A percentile compares a stretch with the other conserved stretches of the same genome.
Conservation (phyloP, 2,113 vertebrate species). For the Mormyrus lacerda region DNA sequence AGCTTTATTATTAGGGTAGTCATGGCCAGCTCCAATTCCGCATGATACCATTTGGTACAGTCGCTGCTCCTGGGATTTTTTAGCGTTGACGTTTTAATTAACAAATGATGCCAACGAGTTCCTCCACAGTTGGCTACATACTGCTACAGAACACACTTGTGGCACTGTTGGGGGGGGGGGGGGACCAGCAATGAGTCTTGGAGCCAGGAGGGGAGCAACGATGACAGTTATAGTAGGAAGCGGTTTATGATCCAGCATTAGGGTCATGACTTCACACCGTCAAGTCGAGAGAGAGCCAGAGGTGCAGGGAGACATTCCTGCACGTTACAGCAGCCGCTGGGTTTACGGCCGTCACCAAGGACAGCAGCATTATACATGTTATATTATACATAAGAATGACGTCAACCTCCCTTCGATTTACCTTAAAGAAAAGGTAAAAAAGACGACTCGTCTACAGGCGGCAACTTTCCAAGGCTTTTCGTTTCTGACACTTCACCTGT, state of each 20-base stretch:
- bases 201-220: not conserved
- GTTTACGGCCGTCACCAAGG: not conserved
- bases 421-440: not conserved
- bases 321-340: not conserved
- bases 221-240: constrained; percentile 14
- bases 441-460: not conserved
- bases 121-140: not conserved
- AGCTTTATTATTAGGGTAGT: not conserved
- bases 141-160: not conserved
- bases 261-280: constrained; percentile 5
- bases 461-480: not conserved
- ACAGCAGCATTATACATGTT: not conserved
- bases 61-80: not conserved
- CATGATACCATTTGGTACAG: not conserved
- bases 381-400: not conserved
- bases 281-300: not conserved
- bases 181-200: not conserved
- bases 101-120: not conserved
- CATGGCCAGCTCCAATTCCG: not conserved
- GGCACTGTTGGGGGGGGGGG: not conserved
- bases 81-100: not conserved
- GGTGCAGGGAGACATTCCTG: not conserved
- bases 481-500: not conserved
- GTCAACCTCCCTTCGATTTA: not conserved
- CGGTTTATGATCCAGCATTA: constrained; percentile 12